Conservation (phyloP, 2,113 vertebrate species). For the Hiodon tergisus region DNA sequence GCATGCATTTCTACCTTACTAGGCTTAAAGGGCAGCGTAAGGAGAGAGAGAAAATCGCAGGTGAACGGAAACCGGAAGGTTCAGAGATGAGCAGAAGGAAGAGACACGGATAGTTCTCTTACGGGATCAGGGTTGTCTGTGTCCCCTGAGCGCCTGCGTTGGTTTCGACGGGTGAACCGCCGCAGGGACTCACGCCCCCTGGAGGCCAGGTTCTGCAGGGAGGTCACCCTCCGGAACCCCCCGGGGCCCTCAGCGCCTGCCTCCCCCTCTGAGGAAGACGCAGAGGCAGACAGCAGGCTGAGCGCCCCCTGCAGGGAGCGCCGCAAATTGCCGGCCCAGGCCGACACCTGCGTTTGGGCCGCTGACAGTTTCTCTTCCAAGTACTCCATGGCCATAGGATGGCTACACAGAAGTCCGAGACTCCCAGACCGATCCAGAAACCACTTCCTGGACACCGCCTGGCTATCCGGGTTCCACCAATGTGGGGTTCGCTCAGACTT, state of each 20-base stretch:
- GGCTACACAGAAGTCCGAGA: background rate
- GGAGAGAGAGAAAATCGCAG: too few relatives aligned
- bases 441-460: background rate
- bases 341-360: constrained; percentile 77
- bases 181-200: constrained; percentile 76
- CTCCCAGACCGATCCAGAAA: constrained; percentile 26
- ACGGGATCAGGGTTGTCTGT: constrained; percentile 65
- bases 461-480: too few relatives aligned
- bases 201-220: constrained; percentile 76
- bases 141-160: constrained; percentile 72
- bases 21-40: too few relatives aligned
- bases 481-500: too few relatives aligned
- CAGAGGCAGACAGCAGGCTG: constrained; percentile 62
- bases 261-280: constrained; percentile 47
- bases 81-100: too few relatives aligned
- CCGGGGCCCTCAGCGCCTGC: constrained; percentile 41
- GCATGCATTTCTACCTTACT: too few relatives aligned
- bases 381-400: constrained; percentile 71
- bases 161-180: constrained; percentile 71
- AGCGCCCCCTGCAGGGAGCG: constrained; percentile 81
- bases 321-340: constrained; percentile 77
- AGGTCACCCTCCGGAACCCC: constrained; percentile 73
- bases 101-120: constrained; percentile 51
- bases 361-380: constrained; percentile 80
- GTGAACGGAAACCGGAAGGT: too few relatives aligned